These are phyloP conservation scores for Ellobium chinense DNA, from an alignment of 2,888 invertebrate species.

Conservation along the genomic window DNA sequence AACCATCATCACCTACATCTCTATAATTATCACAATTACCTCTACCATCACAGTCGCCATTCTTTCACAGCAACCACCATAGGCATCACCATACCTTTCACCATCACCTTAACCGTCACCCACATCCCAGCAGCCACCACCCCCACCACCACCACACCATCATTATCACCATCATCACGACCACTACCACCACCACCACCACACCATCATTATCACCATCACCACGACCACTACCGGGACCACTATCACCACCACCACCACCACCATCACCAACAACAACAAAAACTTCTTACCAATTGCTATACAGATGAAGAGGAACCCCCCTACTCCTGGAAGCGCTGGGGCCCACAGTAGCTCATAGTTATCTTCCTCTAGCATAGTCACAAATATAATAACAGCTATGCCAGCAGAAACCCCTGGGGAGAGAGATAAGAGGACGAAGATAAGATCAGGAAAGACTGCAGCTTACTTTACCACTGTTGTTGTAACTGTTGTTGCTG, in stretches of 20 bases:
- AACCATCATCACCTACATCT: too few species aligned
- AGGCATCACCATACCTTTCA: too few species aligned
- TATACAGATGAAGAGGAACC: constrained; percentile 50
- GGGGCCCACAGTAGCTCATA: constrained; percentile 54
- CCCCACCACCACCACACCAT: not conserved
- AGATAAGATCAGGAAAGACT: too few species aligned
- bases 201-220: not conserved
- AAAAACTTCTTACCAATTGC: constrained; percentile 39
- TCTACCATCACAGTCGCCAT: too few species aligned
- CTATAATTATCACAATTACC: too few species aligned
- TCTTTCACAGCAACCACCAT: too few species aligned
- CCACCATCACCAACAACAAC: too few species aligned
- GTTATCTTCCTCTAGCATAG: constrained; percentile 52
- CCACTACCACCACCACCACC: not conserved
- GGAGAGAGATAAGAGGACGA: too few species aligned
- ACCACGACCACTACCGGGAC: not conserved
- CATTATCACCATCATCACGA: not conserved
- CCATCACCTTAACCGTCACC: not conserved
- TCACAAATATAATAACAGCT: constrained; percentile 52
- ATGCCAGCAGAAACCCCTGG: constrained; percentile 54
- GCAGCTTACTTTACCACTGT: too few species aligned
- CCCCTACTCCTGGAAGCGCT: constrained; percentile 52
- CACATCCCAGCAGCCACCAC: not conserved
- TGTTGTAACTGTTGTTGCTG: too few species aligned
- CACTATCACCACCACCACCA: not conserved